Evolutionary conservation across 2,797 vertebrate species (phyloP).

Genomic region (Gymnopithys bicolor): DNA sequence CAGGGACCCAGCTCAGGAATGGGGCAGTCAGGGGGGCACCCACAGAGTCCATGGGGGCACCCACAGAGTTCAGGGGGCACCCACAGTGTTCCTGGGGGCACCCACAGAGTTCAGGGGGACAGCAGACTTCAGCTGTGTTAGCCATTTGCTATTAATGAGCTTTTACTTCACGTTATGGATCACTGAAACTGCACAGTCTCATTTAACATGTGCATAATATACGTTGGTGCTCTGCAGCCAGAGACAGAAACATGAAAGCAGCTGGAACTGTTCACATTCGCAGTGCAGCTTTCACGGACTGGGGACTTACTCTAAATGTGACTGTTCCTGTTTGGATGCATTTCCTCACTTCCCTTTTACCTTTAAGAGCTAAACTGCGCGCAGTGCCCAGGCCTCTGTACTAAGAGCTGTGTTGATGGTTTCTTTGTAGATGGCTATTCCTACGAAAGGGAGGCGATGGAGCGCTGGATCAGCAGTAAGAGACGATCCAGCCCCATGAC

Average conservation of each 20-base stretch:
- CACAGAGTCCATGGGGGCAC: background rate
- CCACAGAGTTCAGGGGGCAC: too few relatives aligned
- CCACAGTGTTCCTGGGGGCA: too few relatives aligned
- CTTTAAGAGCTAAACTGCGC: background rate
- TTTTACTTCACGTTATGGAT: background rate
- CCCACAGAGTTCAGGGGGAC: too few relatives aligned
- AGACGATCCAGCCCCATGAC: constrained; percentile 90
- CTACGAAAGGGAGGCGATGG: constrained; percentile 88
- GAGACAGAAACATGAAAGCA: background rate
- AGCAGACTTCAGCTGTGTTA: background rate
- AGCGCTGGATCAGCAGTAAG: constrained; percentile 85
- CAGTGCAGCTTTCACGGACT: background rate
- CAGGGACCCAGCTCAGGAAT: background rate
- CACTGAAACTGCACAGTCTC: background rate
- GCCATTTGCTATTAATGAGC: background rate
- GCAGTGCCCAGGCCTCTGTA: background rate
- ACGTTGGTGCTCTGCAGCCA: background rate
- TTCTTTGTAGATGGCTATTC: constrained; percentile 87
- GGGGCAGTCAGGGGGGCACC: background rate
- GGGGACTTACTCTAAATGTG: background rate
- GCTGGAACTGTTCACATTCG: background rate
- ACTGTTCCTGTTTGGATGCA: background rate
- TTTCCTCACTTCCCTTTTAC: background rate
- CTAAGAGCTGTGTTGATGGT: background rate
- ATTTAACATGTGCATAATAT: background rate